Evolutionary conservation across 2,797 vertebrate genomes (phyloP), one percentile per base, ranked within the genome.

Genomic region (Notoglanidium macrostoma): DNA sequence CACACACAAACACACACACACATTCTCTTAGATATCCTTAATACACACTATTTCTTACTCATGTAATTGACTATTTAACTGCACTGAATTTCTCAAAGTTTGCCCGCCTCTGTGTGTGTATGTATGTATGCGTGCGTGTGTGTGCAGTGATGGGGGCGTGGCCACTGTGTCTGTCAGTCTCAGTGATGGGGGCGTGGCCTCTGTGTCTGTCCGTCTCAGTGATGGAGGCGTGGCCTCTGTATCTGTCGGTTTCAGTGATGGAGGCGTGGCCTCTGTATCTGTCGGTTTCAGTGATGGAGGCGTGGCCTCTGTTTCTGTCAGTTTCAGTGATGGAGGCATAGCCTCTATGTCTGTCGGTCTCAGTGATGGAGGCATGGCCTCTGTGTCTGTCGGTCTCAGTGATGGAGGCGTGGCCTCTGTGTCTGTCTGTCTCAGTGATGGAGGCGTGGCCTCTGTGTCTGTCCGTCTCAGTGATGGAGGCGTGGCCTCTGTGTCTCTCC

Each of bases 11-110:
- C 26, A 59, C 67, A 77, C 54, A 63, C 5, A 74, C 67, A 85
- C 82, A 46, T 51, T 55, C 84, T 78, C 19, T 49, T 63, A 57
- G 55, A 74, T 44, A 57, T 26, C 49, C 77, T 51, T 44, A 85
- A 77, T 70, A 85, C 55, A 84, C 55, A 88, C 61, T n/a, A 72
- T 40, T 54, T 35, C 3, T 68, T 83, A 70, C 70, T 82, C 74
- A 88, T 89, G 68, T 86, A 46, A 86, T 85, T 68, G 61, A 81
- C 46, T 65, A 46, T 85, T 73, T 74, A 86, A 57, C 57, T 51
- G 35, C 67, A 80, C 63, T 67, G 54, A 40, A 59, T 57, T 68
- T 85, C 55, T 70, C 9, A 29, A 12, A 83, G 57, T 29, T 87
- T 73, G 40, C 21, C 1, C 12, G 32, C 46, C 32, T 55, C 14